Base-by-base conservation (phyloP, 2,113 vertebrate genomes). In the Picathartes gymnocephalus region DNA sequence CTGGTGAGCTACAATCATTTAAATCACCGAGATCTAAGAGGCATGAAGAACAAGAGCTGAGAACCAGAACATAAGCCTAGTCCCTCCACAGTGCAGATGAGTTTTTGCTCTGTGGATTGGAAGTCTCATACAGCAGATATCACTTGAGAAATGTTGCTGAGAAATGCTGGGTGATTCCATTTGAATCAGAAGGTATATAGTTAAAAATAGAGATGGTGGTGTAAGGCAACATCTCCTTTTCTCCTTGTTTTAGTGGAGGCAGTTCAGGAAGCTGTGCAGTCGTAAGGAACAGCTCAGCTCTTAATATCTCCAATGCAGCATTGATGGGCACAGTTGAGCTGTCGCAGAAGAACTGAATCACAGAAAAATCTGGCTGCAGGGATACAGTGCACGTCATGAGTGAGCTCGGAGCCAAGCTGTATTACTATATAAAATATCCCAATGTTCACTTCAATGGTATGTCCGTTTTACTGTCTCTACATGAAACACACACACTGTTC, bases 41-140 rank as follows among this genome's bases (percentile, higher is more conserved):
- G 22, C 5, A 2, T 19, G 56, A 85, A 68, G 58, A 83, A 8
- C 44, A 69, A 50, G 12, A 35, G 10, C 30, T 39, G 71, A 86
- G 16, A 7, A 18, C 15, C 16, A 10, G 16, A 69, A 23, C 9
- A 40, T 22, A 22, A 77, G 50, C 47, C 23, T 40, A 28, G 39
- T 53, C 25, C 30, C 9, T 0, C 0, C n/a, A 42, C 7, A 35
- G 40, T 24, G 21, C 37, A 77, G 62, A 13, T 21, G 11, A 69
- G 12, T 60, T 68, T 68, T 8, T 61, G 22, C 28, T 25, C 11
- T 8, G 31, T n/a, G 57, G 13, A 21, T 30, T 40, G 21, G 33
- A 73, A 62, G 19, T 7, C n/a, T 57, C 5, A 2, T n/a, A 44
- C 39, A 50, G 33, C 35, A 69, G 3, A 23, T 35, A 4, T 23